phyloP scores from a whole-genome alignment of 2,888 invertebrate species.

The Encarsia formosa region DNA sequence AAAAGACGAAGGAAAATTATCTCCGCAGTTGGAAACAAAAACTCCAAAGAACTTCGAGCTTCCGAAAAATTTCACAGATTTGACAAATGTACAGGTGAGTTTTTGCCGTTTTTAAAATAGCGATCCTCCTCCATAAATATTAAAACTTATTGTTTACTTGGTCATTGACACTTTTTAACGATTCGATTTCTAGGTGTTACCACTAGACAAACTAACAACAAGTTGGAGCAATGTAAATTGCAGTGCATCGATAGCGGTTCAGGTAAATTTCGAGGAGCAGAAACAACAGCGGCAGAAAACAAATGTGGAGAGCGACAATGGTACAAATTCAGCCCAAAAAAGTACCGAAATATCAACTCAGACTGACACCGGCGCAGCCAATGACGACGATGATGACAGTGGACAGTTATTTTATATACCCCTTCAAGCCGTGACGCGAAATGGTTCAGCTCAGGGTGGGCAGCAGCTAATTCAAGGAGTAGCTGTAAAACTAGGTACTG shows the following conservation, averaged over 20 bases:
- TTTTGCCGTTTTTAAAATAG: background rate
- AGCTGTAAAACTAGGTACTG: constrained; percentile 62
- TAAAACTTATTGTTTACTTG: too few relatives aligned
- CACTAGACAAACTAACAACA: constrained; percentile 45
- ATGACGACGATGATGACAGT: constrained; percentile 55
- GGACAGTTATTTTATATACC: constrained; percentile 65
- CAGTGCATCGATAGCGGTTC: constrained; percentile 51
- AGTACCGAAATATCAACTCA: constrained; percentile 52
- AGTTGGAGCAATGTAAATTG: constrained; percentile 51
- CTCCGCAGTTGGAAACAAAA: constrained; percentile 24
- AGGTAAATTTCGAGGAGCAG: constrained; percentile 53
- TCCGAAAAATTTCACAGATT: constrained; percentile 42
- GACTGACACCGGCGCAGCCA: constrained; percentile 47
- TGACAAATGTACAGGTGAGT: constrained; percentile 36
- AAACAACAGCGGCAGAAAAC: constrained; percentile 24
- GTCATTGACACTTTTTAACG: too few relatives aligned
- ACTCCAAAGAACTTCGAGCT: constrained; percentile 38
- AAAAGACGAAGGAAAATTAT: constrained; percentile 24
- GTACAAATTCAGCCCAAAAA: constrained; percentile 31
- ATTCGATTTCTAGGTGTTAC: constrained; percentile 38
- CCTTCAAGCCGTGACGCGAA: constrained; percentile 53
- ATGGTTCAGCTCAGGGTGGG: constrained; percentile 46
- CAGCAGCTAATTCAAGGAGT: constrained; percentile 60
- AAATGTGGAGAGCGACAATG: constrained; percentile 30
- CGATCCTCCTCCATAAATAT: background rate